Conservation (phyloP, 2,113 vertebrate genomes). For the Hippocampus barbouri region DNA sequence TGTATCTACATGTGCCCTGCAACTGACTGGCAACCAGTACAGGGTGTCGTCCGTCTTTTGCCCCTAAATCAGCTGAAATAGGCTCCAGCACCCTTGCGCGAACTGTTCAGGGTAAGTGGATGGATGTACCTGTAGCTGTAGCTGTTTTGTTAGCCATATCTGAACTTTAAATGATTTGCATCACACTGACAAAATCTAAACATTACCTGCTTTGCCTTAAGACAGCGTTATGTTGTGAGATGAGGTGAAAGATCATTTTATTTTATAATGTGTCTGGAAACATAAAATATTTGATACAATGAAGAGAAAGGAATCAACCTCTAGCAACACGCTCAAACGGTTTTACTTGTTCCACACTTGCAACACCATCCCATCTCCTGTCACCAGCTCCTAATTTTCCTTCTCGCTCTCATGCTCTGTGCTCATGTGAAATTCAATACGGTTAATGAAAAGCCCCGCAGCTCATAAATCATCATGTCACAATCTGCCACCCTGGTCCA, state of each 20-base stretch:
- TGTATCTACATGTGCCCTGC: too few species aligned
- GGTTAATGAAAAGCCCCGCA: slow-evolving; percentile 69
- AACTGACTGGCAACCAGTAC: too few species aligned
- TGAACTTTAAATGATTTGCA: not conserved
- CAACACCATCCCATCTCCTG: not conserved
- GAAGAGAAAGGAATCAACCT: not conserved
- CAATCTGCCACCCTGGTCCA: slow-evolving; percentile 58
- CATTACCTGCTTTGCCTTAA: not conserved
- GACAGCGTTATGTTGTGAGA: not conserved
- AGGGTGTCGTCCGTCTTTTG: too few species aligned
- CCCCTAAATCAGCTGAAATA: too few species aligned
- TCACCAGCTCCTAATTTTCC: slow-evolving; percentile 21
- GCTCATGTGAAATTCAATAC: slow-evolving; percentile 62
- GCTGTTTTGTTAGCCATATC: too few species aligned
- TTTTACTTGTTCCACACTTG: slow-evolving; percentile 20
- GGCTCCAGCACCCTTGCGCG: too few species aligned
- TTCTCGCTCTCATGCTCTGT: slow-evolving; percentile 20
- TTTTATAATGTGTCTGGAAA: not conserved
- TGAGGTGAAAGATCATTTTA: not conserved
- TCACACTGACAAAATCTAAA: not conserved
- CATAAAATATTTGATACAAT: not conserved
- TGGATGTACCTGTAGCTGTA: too few species aligned
- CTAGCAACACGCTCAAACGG: not conserved
- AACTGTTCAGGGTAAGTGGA: too few species aligned
- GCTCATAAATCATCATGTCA: slow-evolving; percentile 73